phyloP scores from a whole-genome alignment of 2,113 vertebrate species.

The Megaptera novaeangliae region DNA sequence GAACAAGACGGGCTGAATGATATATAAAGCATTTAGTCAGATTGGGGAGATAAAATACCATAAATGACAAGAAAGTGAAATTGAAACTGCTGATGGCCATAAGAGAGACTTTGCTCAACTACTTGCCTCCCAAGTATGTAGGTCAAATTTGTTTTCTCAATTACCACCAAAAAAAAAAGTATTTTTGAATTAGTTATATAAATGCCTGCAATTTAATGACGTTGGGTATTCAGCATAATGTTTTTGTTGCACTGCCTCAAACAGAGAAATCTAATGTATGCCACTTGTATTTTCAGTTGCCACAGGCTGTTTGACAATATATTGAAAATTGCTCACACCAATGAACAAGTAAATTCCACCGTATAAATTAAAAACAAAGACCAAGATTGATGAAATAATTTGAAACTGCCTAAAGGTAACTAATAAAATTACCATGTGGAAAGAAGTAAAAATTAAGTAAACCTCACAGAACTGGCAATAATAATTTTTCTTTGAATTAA shows the following conservation, averaged over 20 bases:
- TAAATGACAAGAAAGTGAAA: not conserved
- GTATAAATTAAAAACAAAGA: slow-evolving; percentile 59
- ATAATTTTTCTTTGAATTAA: not conserved
- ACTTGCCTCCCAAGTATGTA: slow-evolving; percentile 42
- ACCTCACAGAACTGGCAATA: not conserved
- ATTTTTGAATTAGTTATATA: slow-evolving; percentile 49
- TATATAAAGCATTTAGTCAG: not conserved
- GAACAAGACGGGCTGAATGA: not conserved
- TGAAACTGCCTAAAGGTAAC: slow-evolving; percentile 31
- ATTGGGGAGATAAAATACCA: not conserved
- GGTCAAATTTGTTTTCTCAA: slow-evolving; percentile 67
- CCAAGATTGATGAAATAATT: slow-evolving; percentile 61
- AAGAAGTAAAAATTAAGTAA: slow-evolving; percentile 34
- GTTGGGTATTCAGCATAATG: slow-evolving; percentile 52
- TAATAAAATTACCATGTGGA: not conserved
- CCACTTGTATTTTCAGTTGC: slow-evolving; percentile 67
- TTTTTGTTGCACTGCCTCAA: slow-evolving; percentile 46
- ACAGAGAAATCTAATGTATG: slow-evolving; percentile 34
- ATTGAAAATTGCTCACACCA: slow-evolving; percentile 74
- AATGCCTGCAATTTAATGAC: slow-evolving; percentile 27
- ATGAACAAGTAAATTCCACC: slow-evolving; percentile 73
- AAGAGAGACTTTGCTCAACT: not conserved
- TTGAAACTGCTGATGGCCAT: not conserved
- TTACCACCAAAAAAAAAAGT: slow-evolving; percentile 4
- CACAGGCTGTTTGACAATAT: slow-evolving; percentile 68